Percentiles rank a stretch among this genome's conserved stretches.
These are phyloP conservation scores for Lethrus apterus DNA, from an alignment of 1,140 invertebrate species.

Conservation along the genomic window DNA sequence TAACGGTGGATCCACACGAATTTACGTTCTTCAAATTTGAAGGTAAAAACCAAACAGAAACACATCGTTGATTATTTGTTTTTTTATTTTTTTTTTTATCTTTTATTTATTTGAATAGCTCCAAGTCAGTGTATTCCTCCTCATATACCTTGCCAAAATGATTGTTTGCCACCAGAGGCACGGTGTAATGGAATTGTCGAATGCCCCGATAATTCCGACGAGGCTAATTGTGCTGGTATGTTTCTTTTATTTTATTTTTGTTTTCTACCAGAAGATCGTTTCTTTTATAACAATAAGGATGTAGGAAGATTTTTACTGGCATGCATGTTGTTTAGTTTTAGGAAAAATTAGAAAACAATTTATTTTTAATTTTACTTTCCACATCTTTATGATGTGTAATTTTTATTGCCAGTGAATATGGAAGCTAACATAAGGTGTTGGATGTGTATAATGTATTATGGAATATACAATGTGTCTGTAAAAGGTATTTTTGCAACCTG, in stretches of 20 bases:
- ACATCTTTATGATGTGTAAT: too few species aligned
- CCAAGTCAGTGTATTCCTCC: not conserved
- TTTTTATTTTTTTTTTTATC: constrained; percentile 18
- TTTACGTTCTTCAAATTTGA: constrained; percentile 45
- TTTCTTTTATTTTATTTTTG: constrained; percentile 26
- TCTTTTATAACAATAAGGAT: too few species aligned
- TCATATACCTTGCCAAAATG: constrained; percentile 10
- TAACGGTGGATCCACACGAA: constrained; percentile 35
- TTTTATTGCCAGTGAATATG: too few species aligned
- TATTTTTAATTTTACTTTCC: too few species aligned
- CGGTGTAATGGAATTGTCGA: constrained; percentile 36
- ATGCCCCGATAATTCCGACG: constrained; percentile 43
- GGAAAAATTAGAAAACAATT: too few species aligned
- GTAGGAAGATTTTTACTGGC: too few species aligned
- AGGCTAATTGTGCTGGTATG: constrained; percentile 34
- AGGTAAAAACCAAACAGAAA: constrained; percentile 34
- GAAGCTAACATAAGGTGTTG: too few species aligned
- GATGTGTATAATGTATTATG: too few species aligned
- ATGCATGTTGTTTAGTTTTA: too few species aligned
- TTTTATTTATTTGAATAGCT: not conserved
- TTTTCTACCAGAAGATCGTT: constrained; percentile 22
- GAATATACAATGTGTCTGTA: too few species aligned
- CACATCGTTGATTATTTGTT: constrained; percentile 15
- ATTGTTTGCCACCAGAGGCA: constrained; percentile 40
- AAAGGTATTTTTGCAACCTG: too few species aligned